Evolutionary conservation across 2,888 invertebrate species (phyloP).

Genomic region (Plagiodera versicolora): DNA sequence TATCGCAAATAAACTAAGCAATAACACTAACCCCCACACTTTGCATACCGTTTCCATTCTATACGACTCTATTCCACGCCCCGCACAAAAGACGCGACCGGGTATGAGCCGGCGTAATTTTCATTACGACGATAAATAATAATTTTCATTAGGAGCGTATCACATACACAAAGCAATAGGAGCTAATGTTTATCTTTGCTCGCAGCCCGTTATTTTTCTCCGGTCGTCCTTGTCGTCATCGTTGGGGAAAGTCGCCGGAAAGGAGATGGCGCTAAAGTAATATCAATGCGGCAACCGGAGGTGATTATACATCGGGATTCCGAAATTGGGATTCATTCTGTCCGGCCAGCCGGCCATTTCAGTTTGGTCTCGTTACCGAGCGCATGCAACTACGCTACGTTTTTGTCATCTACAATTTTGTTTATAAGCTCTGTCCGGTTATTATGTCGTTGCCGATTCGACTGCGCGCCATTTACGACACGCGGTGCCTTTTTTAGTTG

Average conservation of each 20-base stretch:
- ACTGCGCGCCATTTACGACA: constrained; percentile 38
- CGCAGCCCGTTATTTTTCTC: constrained; percentile 29
- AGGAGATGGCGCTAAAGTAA: constrained; percentile 28
- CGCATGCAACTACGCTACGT: constrained; percentile 52
- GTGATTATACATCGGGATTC: constrained; percentile 49
- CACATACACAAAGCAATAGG: constrained; percentile 34
- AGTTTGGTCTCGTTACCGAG: constrained; percentile 52
- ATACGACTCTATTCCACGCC: not conserved
- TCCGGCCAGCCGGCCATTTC: constrained; percentile 46
- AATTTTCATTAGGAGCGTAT: constrained; percentile 35
- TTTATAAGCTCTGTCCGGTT: constrained; percentile 46
- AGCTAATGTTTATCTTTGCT: constrained; percentile 35
- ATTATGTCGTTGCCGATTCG: constrained; percentile 34
- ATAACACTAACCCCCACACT: constrained; percentile 1
- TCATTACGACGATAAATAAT: constrained; percentile 30
- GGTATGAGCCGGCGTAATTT: constrained; percentile 21
- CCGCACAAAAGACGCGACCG: not conserved
- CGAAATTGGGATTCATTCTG: constrained; percentile 53
- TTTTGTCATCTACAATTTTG: constrained; percentile 54
- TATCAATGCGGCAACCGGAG: constrained; percentile 36
- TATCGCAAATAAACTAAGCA: not conserved
- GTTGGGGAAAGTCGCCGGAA: constrained; percentile 1
- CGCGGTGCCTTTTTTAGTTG: constrained; percentile 35
- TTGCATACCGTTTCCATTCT: not conserved
- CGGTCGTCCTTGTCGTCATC: constrained; percentile 19